Conservation (phyloP, 2,888 invertebrate species). For the Lasioglossum lativentre region DNA sequence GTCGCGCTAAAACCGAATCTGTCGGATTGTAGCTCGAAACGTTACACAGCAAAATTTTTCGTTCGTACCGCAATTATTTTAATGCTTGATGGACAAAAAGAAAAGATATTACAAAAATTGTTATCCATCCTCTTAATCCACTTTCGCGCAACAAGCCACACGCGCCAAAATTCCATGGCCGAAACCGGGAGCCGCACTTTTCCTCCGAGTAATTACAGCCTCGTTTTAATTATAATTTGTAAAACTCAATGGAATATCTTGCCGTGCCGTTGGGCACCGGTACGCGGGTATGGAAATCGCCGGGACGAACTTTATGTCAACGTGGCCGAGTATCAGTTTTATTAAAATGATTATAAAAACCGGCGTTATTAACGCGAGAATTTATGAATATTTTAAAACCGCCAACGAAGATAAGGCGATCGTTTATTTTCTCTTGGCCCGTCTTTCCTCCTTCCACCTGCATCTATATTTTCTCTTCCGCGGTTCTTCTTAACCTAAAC, state of each 20-base stretch:
- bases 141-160: background rate
- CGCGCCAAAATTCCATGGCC: background rate
- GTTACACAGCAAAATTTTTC: background rate
- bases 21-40: background rate
- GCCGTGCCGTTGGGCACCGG: conserved; percentile 8
- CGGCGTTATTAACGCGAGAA: conserved; percentile 55
- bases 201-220: conserved; percentile 22
- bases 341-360: conserved; percentile 59
- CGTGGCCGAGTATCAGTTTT: conserved; percentile 51
- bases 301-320: conserved; percentile 50
- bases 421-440: conserved; percentile 18
- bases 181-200: conserved; percentile 4
- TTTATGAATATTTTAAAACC: conserved; percentile 58
- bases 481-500: background rate
- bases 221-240: conserved; percentile 50
- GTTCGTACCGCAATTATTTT: background rate
- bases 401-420: conserved; percentile 51
- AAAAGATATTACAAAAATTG: background rate
- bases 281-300: conserved; percentile 46
- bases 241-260: conserved; percentile 23
- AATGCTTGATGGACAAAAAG: background rate
- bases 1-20: background rate
- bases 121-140: background rate
- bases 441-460: background rate
- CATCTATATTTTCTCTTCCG: conserved; percentile 3